phyloP scores from a whole-genome alignment of 2,113 vertebrate genomes.

The Ranitomeya imitator region DNA sequence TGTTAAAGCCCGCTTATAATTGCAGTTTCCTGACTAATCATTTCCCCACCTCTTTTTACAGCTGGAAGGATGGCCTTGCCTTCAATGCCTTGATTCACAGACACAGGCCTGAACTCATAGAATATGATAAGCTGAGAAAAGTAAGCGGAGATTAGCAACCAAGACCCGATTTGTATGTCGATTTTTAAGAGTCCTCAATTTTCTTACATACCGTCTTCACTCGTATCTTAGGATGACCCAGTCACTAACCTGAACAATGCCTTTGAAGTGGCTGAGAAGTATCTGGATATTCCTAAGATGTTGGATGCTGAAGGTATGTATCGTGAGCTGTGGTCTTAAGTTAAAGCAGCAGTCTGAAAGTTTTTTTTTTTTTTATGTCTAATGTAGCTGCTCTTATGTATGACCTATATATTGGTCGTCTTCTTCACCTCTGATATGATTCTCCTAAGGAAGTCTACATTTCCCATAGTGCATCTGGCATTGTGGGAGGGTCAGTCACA shows the following conservation, averaged over 20 bases:
- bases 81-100: constrained; percentile 96
- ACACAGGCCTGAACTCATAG: constrained; percentile 91
- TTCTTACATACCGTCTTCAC: background rate
- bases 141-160: constrained; percentile 61
- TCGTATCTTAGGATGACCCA: constrained; percentile 72
- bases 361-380: too few relatives aligned
- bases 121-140: constrained; percentile 94
- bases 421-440: too few relatives aligned
- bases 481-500: too few relatives aligned
- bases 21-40: background rate
- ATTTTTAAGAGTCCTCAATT: background rate
- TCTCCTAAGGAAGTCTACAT: too few relatives aligned
- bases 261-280: constrained; percentile 81
- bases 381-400: too few relatives aligned
- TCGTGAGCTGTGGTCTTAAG: background rate
- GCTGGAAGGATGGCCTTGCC: constrained; percentile 95
- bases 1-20: background rate
- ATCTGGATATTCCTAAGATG: constrained; percentile 86
- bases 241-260: constrained; percentile 81
- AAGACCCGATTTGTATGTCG: too few relatives aligned
- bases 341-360: too few relatives aligned
- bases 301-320: constrained; percentile 85
- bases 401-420: too few relatives aligned
- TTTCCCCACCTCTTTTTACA: constrained; percentile 54
- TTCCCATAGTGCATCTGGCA: too few relatives aligned